These are phyloP conservation scores for Oceanites oceanicus DNA, from an alignment of 2,113 vertebrate species.

Conservation along the genomic window DNA sequence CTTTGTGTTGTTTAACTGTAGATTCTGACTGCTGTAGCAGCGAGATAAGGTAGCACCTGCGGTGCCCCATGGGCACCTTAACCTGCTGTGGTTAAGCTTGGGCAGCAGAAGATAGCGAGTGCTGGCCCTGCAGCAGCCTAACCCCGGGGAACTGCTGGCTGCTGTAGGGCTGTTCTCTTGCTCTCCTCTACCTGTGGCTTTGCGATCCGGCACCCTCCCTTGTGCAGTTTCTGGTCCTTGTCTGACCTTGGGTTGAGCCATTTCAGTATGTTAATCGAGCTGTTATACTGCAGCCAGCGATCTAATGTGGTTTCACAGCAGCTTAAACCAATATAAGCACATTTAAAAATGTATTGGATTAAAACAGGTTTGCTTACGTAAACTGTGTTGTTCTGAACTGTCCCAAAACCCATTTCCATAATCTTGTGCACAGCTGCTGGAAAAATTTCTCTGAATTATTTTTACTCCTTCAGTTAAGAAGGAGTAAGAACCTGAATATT, in stretches of 20 bases:
- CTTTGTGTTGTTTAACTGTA: background rate
- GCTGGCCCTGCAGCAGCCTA: background rate
- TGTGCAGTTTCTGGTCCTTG: background rate
- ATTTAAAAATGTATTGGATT: background rate
- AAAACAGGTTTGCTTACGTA: background rate
- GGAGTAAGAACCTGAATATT: background rate
- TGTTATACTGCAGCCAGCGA: background rate
- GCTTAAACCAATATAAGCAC: background rate
- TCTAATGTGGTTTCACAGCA: background rate
- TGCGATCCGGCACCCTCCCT: background rate
- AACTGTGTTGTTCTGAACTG: background rate
- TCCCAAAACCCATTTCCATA: background rate
- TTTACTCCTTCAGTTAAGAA: background rate
- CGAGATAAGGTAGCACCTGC: fast-evolving
- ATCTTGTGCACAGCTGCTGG: background rate
- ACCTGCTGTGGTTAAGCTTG: background rate
- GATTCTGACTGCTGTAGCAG: background rate
- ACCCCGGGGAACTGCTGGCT: background rate
- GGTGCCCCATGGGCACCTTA: background rate
- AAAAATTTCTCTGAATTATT: background rate
- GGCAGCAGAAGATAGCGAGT: background rate
- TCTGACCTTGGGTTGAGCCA: conserved; percentile 17
- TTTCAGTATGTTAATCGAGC: background rate
- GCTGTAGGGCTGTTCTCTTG: background rate
- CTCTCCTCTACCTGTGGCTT: background rate